Percentiles rank a stretch among this genome's conserved stretches.
These are phyloP conservation scores for Drosophila parabipectinata DNA, from an alignment of 1,140 invertebrate genomes.

Conservation along the genomic window DNA sequence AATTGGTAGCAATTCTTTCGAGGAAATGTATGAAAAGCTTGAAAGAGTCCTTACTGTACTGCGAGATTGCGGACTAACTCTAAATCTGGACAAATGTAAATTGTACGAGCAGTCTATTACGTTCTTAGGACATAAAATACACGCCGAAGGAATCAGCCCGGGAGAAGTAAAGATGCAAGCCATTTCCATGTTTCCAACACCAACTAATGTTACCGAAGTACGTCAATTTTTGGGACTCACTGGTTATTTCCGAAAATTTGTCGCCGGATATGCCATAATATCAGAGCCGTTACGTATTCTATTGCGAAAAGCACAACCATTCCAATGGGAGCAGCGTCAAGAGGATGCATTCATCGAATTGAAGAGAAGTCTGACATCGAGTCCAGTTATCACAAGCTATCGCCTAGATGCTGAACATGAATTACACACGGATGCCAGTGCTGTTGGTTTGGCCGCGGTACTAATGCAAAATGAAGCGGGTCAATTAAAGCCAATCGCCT, in stretches of 20 bases:
- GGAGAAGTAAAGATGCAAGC: no score
- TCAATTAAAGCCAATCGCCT: no score
- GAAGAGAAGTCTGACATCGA: neutral
- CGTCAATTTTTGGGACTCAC: no score
- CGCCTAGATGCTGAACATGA: conserved; percentile 2
- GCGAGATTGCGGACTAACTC: neutral
- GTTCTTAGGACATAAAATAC: neutral
- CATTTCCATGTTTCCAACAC: no score
- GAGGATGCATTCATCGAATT: neutral
- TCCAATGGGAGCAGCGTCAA: conserved; percentile 2
- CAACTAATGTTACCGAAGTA: no score
- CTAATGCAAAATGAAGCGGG: neutral
- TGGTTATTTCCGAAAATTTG: no score
- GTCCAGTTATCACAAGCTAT: neutral
- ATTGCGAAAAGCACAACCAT: no score
- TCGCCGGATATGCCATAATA: no score
- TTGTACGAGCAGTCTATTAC: conserved; percentile 6
- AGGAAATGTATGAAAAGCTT: no score
- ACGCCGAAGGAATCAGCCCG: neutral
- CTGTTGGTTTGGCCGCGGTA: conserved; percentile 6
- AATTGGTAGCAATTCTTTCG: no score
- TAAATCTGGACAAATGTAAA: neutral
- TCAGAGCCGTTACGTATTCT: no score
- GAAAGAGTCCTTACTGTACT: neutral
- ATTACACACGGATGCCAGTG: conserved; percentile 1